Conservation (phyloP, 2,797 vertebrate genomes). For the Rhinoraja longicauda region DNA sequence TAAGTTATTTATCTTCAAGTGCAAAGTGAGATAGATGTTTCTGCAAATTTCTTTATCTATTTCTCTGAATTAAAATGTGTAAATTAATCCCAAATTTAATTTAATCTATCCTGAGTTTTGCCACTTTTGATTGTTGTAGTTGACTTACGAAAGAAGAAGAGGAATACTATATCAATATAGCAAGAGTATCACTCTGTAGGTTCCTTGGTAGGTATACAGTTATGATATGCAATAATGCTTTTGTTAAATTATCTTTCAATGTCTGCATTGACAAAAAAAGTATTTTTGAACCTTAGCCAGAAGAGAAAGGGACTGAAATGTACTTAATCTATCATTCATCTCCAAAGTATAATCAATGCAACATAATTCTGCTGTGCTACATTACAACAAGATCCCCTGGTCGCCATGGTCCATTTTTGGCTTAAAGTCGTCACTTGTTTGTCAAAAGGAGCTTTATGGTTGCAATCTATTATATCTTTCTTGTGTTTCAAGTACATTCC, state of each 20-base stretch:
- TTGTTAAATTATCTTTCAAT: neutral
- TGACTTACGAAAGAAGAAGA: no score
- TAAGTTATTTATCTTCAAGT: neutral
- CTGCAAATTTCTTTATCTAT: neutral
- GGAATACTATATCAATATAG: neutral
- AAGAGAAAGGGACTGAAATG: neutral
- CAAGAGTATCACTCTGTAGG: neutral
- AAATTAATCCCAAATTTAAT: neutral
- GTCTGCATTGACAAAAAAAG: neutral
- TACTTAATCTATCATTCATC: no score
- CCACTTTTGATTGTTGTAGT: no score
- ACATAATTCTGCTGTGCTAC: neutral
- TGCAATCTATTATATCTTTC: neutral
- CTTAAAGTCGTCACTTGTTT: neutral
- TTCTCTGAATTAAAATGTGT: neutral
- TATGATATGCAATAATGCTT: neutral
- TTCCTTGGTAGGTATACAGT: neutral
- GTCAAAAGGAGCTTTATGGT: neutral
- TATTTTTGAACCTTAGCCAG: neutral
- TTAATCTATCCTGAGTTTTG: neutral
- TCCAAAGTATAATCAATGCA: neutral
- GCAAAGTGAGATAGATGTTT: neutral
- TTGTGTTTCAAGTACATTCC: neutral
- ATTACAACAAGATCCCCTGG: neutral
- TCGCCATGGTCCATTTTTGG: neutral